These are phyloP conservation scores for Aphelenchoides bicaudatus DNA, from an alignment of 2,888 invertebrate species.

Conservation along the genomic window DNA sequence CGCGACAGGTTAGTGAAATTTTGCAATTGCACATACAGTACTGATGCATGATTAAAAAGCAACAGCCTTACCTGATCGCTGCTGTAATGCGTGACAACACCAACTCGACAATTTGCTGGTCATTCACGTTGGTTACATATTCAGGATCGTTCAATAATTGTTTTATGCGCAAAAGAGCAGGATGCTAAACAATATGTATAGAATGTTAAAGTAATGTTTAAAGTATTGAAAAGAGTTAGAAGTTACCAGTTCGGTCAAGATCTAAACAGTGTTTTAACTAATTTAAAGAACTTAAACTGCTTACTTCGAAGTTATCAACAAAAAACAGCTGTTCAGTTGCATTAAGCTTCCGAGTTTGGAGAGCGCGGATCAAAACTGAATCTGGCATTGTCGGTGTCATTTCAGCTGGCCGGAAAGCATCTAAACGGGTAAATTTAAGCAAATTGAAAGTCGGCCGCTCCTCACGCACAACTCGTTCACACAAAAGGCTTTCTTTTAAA, in stretches of 20 bases:
- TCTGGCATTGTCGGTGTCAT: background rate
- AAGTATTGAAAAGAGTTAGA: no score
- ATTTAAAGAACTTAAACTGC: slow-evolving; percentile 76
- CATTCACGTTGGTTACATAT: slow-evolving; percentile 64
- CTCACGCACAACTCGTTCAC: no score
- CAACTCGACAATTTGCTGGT: slow-evolving; percentile 87
- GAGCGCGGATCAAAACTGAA: slow-evolving; percentile 19
- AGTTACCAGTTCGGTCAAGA: slow-evolving; percentile 77
- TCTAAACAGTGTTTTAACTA: slow-evolving; percentile 70
- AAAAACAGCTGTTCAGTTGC: slow-evolving; percentile 84
- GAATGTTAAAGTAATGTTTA: slow-evolving; percentile 74
- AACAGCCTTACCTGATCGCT: no score
- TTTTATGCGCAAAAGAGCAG: no score
- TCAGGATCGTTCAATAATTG: no score
- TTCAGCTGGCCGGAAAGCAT: background rate
- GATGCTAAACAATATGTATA: background rate
- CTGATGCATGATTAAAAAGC: no score
- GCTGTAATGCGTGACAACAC: slow-evolving; percentile 85
- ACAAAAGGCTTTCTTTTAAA: no score
- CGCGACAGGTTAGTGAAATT: slow-evolving; percentile 4
- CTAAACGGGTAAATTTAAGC: background rate
- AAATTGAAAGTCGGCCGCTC: background rate
- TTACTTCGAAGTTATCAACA: slow-evolving; percentile 79
- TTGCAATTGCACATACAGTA: slow-evolving; percentile 55
- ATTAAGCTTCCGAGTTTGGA: slow-evolving; percentile 60